Conservation (phyloP, 2,888 invertebrate genomes). For the Caenorhabditis imperialis region DNA sequence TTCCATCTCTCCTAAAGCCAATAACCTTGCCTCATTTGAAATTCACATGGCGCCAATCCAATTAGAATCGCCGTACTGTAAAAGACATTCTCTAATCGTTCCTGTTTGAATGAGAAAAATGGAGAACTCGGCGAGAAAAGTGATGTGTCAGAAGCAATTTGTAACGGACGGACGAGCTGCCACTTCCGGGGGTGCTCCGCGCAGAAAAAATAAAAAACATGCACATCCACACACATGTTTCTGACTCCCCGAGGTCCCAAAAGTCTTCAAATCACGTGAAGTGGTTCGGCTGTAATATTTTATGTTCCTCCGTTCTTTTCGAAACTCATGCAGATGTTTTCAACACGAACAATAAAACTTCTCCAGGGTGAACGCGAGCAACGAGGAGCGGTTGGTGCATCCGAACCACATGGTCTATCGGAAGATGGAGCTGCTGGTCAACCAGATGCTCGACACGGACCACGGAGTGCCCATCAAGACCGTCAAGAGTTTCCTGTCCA, state of each 20-base stretch:
- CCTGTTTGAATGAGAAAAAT: no score
- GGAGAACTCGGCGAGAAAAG: not conserved
- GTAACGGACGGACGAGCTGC: constrained; percentile 10
- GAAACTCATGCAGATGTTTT: constrained; percentile 6
- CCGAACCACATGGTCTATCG: constrained; percentile 77
- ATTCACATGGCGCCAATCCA: no score
- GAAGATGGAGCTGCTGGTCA: constrained; percentile 75
- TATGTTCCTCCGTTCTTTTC: constrained; percentile 36
- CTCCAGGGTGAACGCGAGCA: constrained; percentile 68
- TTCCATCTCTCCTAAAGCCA: no score
- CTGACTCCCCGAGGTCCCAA: constrained; percentile 6
- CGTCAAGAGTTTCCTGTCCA: constrained; percentile 98
- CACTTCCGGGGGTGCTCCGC: constrained; percentile 18
- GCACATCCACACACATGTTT: constrained; percentile 8
- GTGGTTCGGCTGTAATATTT: constrained; percentile 44
- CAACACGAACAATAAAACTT: not conserved
- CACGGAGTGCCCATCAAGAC: constrained; percentile 93
- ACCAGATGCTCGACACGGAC: constrained; percentile 74
- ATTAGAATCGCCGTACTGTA: no score
- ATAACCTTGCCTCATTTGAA: no score
- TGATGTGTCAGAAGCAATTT: constrained; percentile 30
- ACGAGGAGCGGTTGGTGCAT: constrained; percentile 71
- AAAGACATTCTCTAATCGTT: no score
- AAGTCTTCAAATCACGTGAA: constrained; percentile 34
- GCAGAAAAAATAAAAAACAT: constrained; percentile 9